Percentiles rank a stretch among this genome's conserved stretches.
These are phyloP conservation scores for Phacellophora camtschatica DNA, from an alignment of 30 jellyfish, hydroid and myxozoan species.

Conservation along the genomic window DNA sequence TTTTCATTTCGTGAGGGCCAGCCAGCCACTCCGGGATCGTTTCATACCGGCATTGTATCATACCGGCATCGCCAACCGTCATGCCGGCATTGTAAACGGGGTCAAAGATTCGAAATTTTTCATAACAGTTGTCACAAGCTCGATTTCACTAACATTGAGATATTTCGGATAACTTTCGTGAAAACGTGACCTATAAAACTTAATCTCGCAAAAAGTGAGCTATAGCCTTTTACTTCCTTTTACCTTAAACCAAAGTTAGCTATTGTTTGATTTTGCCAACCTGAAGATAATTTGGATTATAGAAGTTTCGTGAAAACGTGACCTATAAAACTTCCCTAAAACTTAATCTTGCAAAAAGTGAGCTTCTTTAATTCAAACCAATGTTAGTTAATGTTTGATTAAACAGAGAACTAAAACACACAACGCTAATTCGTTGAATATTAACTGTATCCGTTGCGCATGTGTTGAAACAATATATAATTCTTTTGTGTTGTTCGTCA, in stretches of 20 bases:
- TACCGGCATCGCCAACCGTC: too few species aligned
- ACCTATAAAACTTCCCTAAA: background rate
- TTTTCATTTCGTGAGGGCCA: too few species aligned
- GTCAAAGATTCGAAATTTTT: too few species aligned
- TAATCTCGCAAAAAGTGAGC: too few species aligned
- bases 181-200: too few species aligned
- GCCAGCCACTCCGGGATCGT: too few species aligned
- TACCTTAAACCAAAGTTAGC: background rate
- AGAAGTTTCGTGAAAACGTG: background rate
- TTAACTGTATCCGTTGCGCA: slow-evolving; percentile 64
- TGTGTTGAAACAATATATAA: slow-evolving; percentile 39
- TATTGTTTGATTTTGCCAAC: background rate
- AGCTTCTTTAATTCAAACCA: slow-evolving; percentile 11
- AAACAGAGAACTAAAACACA: slow-evolving; percentile 41
- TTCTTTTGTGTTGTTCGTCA: slow-evolving; percentile 26
- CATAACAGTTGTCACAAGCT: too few species aligned
- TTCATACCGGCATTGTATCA: too few species aligned
- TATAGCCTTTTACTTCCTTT: too few species aligned
- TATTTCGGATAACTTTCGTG: too few species aligned
- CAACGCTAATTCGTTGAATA: slow-evolving; percentile 21
- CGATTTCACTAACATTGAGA: too few species aligned
- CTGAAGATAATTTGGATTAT: background rate
- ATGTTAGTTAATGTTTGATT: background rate
- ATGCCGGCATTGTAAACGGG: too few species aligned
- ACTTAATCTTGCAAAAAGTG: background rate